Evolutionary conservation across 2,888 invertebrate genomes (phyloP), one percentile per base, ranked within the genome.

Genomic region (Philhelius pedissequus): DNA sequence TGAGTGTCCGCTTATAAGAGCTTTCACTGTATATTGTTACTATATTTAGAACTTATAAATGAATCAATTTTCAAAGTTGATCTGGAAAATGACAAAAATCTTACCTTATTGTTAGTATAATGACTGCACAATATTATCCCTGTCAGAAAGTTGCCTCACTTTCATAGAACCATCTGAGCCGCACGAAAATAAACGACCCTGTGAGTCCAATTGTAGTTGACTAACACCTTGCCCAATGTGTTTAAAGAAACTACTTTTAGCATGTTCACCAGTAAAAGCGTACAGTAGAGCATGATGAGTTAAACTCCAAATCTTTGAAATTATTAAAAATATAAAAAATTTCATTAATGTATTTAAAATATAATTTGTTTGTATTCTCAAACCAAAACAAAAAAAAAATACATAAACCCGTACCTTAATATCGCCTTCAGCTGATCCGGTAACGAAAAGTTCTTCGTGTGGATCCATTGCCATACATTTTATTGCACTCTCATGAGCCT

Each of bases 161-260:
- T 99, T 99, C 96, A 99, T 97, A 62, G 99, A 98, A 88, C 99
- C 99, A 93, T 99, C 99, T 60, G 98, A 98, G 71, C 99, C 99
- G 92, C 99, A 99, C 6, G 99, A 99, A 93, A 98, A 99, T 88
- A 99, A 93, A 58, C 99, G 95, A 27, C 96, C 96, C 84, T 95
- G 95, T 50, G 96, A 94, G 91, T 99, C 99, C 83, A 99, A 95
- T 90, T 97, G 96, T 87, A 99, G 93, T 92, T 99, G 99, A 56
- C 98, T 98, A 48, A 99, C 99, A 35, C 98, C 98, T 92, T 98
- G 97, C 35, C 98, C 98, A 89, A 98, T 98, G 91, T 98, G 98
- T 90, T 98, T 97, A 93, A 99, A 98, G 94, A 99, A 98, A 86
- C 98, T 97, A 86, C 98, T 97, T 87, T 97, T 94, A 32, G 98